Conservation (phyloP, 37 sponge, comb jelly and placozoan species). For the Petrosia ficiformis region DNA sequence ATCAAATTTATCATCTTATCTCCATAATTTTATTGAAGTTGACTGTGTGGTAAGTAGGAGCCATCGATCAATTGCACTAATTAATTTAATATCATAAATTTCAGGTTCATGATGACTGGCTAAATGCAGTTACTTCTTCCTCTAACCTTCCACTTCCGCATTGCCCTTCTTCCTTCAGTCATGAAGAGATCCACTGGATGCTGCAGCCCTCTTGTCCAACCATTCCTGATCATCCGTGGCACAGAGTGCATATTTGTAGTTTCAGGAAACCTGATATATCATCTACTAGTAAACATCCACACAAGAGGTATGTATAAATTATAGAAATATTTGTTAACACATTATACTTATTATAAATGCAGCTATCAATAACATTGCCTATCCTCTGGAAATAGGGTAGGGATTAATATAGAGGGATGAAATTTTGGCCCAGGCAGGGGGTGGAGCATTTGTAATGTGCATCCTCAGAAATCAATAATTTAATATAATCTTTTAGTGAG, state of each 20-base stretch:
- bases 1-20: neutral
- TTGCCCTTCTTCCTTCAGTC: conserved; percentile 2
- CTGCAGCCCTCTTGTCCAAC: conserved; percentile 67
- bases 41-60: conserved; percentile 43
- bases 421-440: too few species aligned
- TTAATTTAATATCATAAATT: too few species aligned
- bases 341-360: too few species aligned
- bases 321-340: neutral
- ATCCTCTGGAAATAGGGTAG: too few species aligned
- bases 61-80: neutral
- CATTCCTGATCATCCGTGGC: conserved; percentile 20
- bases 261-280: conserved; percentile 13
- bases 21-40: conserved; percentile 20
- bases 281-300: neutral
- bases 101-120: conserved; percentile 63
- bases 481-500: too few species aligned
- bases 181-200: conserved; percentile 56
- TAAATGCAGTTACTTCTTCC: neutral
- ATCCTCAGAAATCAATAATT: too few species aligned
- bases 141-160: neutral
- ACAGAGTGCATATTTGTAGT: conserved; percentile 36
- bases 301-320: neutral
- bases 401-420: too few species aligned
- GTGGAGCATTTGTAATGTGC: too few species aligned
- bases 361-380: too few species aligned